phyloP scores from a whole-genome alignment of 92 coral and sea anemone genomes.

The Palythoa heliodiscus region DNA sequence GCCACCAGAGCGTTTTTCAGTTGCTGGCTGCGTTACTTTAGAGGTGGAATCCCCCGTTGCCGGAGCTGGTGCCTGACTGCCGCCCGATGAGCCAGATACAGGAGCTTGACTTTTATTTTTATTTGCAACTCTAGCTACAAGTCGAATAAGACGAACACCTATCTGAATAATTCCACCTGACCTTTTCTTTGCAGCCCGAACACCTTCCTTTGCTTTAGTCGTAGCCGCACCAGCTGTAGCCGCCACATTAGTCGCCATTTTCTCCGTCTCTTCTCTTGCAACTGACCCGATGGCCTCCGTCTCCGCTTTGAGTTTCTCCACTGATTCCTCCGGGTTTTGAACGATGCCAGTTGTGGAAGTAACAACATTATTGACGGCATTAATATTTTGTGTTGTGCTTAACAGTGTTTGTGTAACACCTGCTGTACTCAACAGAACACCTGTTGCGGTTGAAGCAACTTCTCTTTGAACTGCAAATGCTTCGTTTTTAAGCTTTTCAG shows the following conservation, averaged over 20 bases:
- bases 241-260: constrained; percentile 55
- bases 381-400: constrained; percentile 28
- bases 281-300: constrained; percentile 57
- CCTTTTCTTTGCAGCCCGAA: constrained; percentile 61
- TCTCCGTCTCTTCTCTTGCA: constrained; percentile 48
- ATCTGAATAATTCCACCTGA: constrained; percentile 83
- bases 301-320: constrained; percentile 59
- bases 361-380: constrained; percentile 7
- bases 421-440: constrained; percentile 19
- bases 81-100: constrained; percentile 1
- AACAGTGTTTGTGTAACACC: constrained; percentile 34
- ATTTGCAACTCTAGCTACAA: constrained; percentile 65
- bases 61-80: constrained; percentile 37
- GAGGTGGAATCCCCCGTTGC: constrained; percentile 33
- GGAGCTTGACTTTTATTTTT: constrained; percentile 59
- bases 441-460: constrained; percentile 39
- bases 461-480: constrained; percentile 16
- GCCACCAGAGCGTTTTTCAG: constrained; percentile 23
- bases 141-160: constrained; percentile 71
- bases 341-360: background rate
- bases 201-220: constrained; percentile 57
- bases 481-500: constrained; percentile 21
- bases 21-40: constrained; percentile 22
- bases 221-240: constrained; percentile 54
- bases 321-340: constrained; percentile 56